phyloP scores from a whole-genome alignment of 2,113 vertebrate species.

The Vicugna pacos region DNA sequence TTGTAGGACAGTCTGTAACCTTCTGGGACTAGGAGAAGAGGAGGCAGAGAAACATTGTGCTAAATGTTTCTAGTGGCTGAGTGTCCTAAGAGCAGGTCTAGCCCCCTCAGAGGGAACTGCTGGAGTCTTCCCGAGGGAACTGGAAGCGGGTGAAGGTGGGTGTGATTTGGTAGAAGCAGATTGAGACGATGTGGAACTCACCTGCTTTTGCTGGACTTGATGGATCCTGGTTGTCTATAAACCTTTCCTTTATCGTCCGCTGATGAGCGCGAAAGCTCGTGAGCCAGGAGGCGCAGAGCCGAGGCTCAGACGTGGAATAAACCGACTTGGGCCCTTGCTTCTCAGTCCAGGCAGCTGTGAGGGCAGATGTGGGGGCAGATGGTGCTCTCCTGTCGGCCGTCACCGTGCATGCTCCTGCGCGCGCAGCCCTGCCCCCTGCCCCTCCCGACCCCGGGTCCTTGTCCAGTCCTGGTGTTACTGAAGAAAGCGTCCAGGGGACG shows the following conservation, averaged over 20 bases:
- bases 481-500: constrained; percentile 49
- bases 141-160: neutral
- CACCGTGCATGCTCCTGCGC: too few species aligned
- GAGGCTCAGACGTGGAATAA: neutral
- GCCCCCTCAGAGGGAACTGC: neutral
- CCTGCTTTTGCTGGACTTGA: neutral
- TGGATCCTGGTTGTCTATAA: neutral
- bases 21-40: neutral
- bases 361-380: too few species aligned
- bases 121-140: neutral
- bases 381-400: too few species aligned
- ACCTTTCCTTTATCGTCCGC: neutral
- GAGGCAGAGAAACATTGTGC: neutral
- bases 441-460: neutral
- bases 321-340: neutral
- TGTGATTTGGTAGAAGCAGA: neutral
- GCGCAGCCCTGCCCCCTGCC: too few species aligned
- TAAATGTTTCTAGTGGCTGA: neutral
- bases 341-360: neutral
- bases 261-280: neutral
- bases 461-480: constrained; percentile 36
- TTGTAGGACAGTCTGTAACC: neutral
- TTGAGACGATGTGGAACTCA: neutral
- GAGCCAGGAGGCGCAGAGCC: neutral
- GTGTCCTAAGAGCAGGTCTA: neutral